A percentile compares a stretch with the other conserved stretches of the same genome.
These are phyloP conservation scores for Colaptes auratus DNA, from an alignment of 2,113 vertebrate species.

Conservation along the genomic window DNA sequence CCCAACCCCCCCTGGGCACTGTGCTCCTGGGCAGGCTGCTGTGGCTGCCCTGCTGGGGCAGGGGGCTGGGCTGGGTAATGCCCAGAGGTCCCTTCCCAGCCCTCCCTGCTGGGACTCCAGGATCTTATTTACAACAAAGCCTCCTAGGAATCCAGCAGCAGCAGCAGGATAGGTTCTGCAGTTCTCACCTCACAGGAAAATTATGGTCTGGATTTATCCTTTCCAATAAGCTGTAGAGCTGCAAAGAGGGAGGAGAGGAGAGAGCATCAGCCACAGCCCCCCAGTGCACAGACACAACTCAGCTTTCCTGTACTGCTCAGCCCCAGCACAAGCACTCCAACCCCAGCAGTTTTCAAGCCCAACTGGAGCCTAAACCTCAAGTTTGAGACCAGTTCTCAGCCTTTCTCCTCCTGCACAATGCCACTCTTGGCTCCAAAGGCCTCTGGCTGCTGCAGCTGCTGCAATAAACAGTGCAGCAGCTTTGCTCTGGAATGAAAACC, in stretches of 20 bases:
- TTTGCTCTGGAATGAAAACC: not conserved
- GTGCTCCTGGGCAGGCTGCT: too few relatives aligned
- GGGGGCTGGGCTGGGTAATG: too few relatives aligned
- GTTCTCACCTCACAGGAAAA: constrained; percentile 93
- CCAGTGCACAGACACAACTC: not conserved
- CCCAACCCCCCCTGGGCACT: too few relatives aligned
- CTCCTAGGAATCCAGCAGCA: not conserved
- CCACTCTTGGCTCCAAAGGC: not conserved
- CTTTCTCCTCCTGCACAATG: too few relatives aligned
- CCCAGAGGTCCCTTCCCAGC: too few relatives aligned
- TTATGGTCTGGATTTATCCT: constrained; percentile 98
- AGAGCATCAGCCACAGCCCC: not conserved
- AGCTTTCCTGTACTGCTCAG: accelerated
- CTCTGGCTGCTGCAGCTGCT: accelerated
- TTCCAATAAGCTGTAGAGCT: constrained; percentile 96
- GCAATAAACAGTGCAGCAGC: too few relatives aligned
- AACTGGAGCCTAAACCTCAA: not conserved
- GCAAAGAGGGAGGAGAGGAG: not conserved
- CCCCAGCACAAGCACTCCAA: not conserved
- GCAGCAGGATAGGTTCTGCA: not conserved
- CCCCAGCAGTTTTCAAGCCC: not conserved
- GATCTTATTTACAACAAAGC: not conserved
- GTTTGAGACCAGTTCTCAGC: not conserved
- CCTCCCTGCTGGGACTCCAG: too few relatives aligned
- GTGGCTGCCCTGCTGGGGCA: too few relatives aligned